Evolutionary conservation across 2,113 vertebrate species (phyloP).

Genomic region (Aythya baeri): DNA sequence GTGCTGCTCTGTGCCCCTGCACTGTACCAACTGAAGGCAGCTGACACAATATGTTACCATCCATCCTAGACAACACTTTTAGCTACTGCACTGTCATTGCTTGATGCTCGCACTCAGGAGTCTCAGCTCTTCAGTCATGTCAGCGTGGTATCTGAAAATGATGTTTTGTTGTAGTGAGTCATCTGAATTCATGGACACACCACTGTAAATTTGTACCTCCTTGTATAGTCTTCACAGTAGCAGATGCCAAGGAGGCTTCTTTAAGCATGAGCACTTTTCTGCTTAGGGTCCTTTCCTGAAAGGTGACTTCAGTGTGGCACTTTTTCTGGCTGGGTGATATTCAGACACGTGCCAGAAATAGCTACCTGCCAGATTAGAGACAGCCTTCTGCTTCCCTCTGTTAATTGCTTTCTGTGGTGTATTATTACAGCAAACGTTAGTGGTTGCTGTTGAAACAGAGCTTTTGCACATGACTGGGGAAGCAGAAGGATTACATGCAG

Average conservation of each 20-base stretch:
- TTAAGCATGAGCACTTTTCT: not conserved
- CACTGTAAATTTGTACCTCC: not conserved
- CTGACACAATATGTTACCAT: not conserved
- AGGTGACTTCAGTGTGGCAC: not conserved
- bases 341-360: not conserved
- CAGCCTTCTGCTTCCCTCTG: not conserved
- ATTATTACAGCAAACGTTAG: not conserved
- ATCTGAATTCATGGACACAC: not conserved
- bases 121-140: not conserved
- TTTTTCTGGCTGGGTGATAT: not conserved
- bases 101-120: not conserved
- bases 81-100: not conserved
- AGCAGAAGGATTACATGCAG: accelerated
- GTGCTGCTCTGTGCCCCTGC: not conserved
- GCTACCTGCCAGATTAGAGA: not conserved
- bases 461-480: not conserved
- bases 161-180: not conserved
- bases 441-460: not conserved
- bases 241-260: not conserved
- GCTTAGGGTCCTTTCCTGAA: not conserved
- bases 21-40: not conserved
- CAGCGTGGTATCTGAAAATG: not conserved
- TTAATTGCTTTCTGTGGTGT: not conserved
- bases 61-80: not conserved
- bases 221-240: not conserved